Base-by-base conservation (phyloP, 2,113 vertebrate genomes). In the Serilophus lunatus region DNA sequence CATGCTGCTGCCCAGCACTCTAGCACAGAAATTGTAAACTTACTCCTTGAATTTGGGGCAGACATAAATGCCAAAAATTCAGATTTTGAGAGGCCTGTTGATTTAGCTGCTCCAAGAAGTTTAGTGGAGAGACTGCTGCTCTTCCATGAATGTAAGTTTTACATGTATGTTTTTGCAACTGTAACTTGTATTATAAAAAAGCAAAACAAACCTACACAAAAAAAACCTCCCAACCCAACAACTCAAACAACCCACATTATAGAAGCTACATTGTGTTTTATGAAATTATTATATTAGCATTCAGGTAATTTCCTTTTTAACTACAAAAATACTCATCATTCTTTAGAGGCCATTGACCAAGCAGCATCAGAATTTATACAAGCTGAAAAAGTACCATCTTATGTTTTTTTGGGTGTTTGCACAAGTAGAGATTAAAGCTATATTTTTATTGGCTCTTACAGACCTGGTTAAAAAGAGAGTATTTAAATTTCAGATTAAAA, bases 1-100 rank as follows among this genome's bases (percentile, higher is more conserved):
- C 99, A 99, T 12, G 99, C 98, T 19, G 99, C 99, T 38, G 99
- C 99, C 82, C 98, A 98, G 61, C 98, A 98, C 80, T 97, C 98
- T 96, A 98, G 98, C 92, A 95, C 97, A 8, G 98, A 99, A 38
- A 98, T 98, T 0, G 96, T 99, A 81, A 98, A 97, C 85, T 96
- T 99, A 70, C 98, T 99, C 91, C 97, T 99, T 76, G 99, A 99
- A 82, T 99, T 99, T 93, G 99, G 99, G 44, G 99, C 99, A 2
- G 98, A 99, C 76, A 98, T 98, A 91, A 99, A 99, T 49, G 98
- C 98, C 90, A 98, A 98, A 93, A 99, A 99, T 86, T 97, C 96
- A 64, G 99, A 99, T 57, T 98, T 98, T 65, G 98, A 99, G 96
- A 97, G 98, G 70, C 98, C 99, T 13, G 96, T 99, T 18, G 99